These are phyloP conservation scores for Bombus vancouverensis DNA, from an alignment of 1,140 invertebrate species.

Conservation along the genomic window DNA sequence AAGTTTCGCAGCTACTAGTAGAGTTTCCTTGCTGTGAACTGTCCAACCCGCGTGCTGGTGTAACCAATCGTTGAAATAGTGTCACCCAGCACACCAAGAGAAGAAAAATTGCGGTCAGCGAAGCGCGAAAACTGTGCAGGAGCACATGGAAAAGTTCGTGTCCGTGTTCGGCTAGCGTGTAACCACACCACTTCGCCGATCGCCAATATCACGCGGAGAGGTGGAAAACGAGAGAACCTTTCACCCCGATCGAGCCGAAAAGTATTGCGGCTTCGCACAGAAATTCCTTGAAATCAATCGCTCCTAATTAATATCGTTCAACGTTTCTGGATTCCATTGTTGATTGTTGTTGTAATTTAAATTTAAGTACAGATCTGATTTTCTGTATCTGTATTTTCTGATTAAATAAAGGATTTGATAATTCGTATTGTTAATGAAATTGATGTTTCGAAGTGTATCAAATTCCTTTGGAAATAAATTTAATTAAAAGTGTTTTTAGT, in stretches of 20 bases:
- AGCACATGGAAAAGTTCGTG: neutral
- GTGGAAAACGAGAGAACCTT: neutral
- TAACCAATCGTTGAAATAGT: conserved; percentile 10
- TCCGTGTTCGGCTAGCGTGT: neutral
- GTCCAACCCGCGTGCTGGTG: neutral
- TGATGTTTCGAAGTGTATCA: neutral
- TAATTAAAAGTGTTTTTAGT: neutral
- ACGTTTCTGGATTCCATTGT: too few species aligned
- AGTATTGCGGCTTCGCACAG: too few species aligned
- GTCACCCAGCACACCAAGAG: neutral
- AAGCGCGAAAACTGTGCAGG: conserved; percentile 29
- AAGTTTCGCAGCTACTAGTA: conserved; percentile 24
- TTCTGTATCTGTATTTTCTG: neutral
- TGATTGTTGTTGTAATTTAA: neutral
- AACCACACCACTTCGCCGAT: conserved; percentile 10
- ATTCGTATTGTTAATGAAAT: neutral
- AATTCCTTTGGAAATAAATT: neutral
- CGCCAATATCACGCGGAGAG: neutral
- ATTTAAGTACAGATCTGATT: neutral
- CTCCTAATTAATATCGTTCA: neutral
- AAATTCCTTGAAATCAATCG: neutral
- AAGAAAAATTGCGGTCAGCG: conserved; percentile 32
- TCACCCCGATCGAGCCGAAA: neutral
- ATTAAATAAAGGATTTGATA: neutral
- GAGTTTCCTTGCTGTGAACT: conserved; percentile 8